Conservation (phyloP, 2,888 invertebrate genomes). For the Drosophila lutescens region DNA sequence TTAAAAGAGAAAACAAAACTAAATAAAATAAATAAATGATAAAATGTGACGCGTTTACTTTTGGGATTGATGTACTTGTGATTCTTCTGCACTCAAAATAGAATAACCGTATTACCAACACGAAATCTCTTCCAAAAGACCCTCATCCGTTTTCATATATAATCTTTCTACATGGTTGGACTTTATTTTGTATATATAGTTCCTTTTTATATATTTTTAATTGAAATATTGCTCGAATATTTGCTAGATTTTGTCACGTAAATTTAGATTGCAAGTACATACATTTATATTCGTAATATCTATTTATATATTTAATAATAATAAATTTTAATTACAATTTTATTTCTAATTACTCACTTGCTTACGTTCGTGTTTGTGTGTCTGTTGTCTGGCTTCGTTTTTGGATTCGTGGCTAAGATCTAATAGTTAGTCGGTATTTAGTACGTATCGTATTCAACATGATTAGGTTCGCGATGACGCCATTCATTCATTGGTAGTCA, state of each 20-base stretch:
- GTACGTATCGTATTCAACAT: slow-evolving; percentile 60
- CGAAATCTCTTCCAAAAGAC: slow-evolving; percentile 5
- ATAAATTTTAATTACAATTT: slow-evolving; percentile 60
- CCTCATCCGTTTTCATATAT: slow-evolving; percentile 24
- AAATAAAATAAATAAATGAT: slow-evolving; percentile 69
- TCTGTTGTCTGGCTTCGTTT: slow-evolving; percentile 48
- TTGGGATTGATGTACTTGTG: background rate
- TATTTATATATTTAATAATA: slow-evolving; percentile 38
- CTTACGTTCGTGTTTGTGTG: slow-evolving; percentile 49
- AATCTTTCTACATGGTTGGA: slow-evolving; percentile 73
- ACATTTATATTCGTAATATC: slow-evolving; percentile 57
- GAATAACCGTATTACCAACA: background rate
- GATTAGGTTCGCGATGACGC: slow-evolving; percentile 38
- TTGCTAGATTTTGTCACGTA: slow-evolving; percentile 42
- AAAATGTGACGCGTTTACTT: slow-evolving; percentile 36
- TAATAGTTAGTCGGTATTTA: slow-evolving; percentile 65
- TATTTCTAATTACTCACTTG: slow-evolving; percentile 71
- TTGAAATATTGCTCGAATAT: slow-evolving; percentile 77
- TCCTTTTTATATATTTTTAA: slow-evolving; percentile 53
- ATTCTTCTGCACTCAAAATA: no score
- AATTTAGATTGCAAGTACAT: slow-evolving; percentile 59
- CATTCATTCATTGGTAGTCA: slow-evolving; percentile 14
- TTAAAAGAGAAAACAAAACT: slow-evolving; percentile 40
- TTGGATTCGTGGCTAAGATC: slow-evolving; percentile 58
- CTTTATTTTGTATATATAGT: slow-evolving; percentile 62